Base-by-base conservation (phyloP, 2,797 vertebrate species). In the Amblyraja radiata region DNA sequence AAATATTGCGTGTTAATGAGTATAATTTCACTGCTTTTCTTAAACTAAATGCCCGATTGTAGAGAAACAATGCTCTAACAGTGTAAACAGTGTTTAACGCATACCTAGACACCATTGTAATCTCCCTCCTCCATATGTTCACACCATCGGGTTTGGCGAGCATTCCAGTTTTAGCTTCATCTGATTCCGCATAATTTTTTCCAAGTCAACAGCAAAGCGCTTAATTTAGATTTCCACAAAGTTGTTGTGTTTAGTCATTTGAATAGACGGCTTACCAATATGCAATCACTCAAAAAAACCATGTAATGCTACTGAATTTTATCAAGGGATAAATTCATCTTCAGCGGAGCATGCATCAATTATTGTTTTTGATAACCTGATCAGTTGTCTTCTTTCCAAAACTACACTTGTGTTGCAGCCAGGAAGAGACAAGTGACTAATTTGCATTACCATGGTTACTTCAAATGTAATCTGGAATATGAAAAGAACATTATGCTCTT, bases 1-100 rank as follows among this genome's bases (percentile, higher is more conserved):
- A 46, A 88, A 88, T 16, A 68, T 88, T n/a, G 36, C 36, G 84
- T n/a, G 63, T 1, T 88, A 88, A 88, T 88, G 84, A 68, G 21
- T 88, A 68, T 28, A 88, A 88, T 68, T 88, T 88, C 84, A 88
- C n/a, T 63, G 54, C 14, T 14, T 0, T 32, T 65, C 0, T 7
- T 65, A 32, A 88, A 88, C 32, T 32, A 63, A 28, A 88, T 16
- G n/a, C 84, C 36, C 13, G 7, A 32, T 88, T 63, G n/a, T 68
- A 65, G 32, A 65, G n/a, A 32, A 88, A 32, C 84, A 88, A 68
- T 9, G 10, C 6, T 36, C 84, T 18, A 32, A 63, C 63, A 9
- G 63, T 68, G n/a, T 23, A 68, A 68, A 68, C n/a, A 86, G 14
- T 86, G 83, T 65, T 65, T 84, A 16, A 10, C 25, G 61, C 1